Evolutionary conservation across 1,140 invertebrate species (phyloP).

Genomic region (Paramacrobiotus metropolitanus): DNA sequence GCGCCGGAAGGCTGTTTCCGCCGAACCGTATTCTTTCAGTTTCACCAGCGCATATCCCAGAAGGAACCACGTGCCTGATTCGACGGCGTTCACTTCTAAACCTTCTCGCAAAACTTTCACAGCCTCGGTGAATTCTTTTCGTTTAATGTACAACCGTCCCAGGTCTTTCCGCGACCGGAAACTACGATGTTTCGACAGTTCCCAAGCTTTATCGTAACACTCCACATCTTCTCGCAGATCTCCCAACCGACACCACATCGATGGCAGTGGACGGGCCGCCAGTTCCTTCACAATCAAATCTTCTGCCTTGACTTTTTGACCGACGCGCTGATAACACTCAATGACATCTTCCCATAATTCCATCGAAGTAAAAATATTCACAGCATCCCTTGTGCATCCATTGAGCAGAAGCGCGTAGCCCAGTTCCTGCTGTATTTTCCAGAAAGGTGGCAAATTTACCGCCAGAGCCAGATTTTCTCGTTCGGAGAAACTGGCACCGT

Average conservation of each 20-base stretch:
- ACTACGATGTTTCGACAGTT: conserved; percentile 50
- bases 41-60: conserved; percentile 59
- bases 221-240: conserved; percentile 42
- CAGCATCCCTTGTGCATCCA: conserved; percentile 54
- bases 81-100: conserved; percentile 55
- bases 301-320: conserved; percentile 37
- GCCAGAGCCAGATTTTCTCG: conserved; percentile 29
- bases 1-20: conserved; percentile 54
- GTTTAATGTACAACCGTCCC: conserved; percentile 46
- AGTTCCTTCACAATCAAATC: conserved; percentile 61
- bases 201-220: conserved; percentile 70
- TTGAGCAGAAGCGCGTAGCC: conserved; percentile 51
- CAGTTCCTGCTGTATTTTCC: conserved; percentile 46
- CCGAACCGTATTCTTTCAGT: conserved; percentile 51
- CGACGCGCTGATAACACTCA: conserved; percentile 44
- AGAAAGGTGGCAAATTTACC: conserved; percentile 35
- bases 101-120: conserved; percentile 53
- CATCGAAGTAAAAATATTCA: conserved; percentile 55
- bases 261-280: conserved; percentile 49
- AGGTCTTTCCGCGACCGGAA: conserved; percentile 54
- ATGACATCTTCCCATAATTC: conserved; percentile 81
- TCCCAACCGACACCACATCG: conserved; percentile 64
- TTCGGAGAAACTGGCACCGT: conserved; percentile 22
- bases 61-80: conserved; percentile 51
- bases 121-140: conserved; percentile 44